Percentiles rank a stretch among this genome's conserved stretches.
phyloP scores from a whole-genome alignment of 1,140 invertebrate species.

The Mya arenaria region DNA sequence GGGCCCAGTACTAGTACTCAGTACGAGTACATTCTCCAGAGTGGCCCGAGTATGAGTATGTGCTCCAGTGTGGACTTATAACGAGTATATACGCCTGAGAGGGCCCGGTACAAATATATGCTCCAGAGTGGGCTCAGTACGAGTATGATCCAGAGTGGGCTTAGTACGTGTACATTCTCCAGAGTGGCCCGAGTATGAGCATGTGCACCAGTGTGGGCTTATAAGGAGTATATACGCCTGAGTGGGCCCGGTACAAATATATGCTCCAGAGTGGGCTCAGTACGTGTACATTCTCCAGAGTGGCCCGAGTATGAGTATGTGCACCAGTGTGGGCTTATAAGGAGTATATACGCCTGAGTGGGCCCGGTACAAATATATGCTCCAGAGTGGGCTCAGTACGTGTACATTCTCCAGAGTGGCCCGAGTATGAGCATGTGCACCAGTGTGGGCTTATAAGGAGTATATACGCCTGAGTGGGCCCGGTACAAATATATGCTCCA shows the following conservation, averaged over 20 bases:
- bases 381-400: too few species aligned
- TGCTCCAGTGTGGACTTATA: neutral
- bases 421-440: too few species aligned
- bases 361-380: too few species aligned
- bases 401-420: too few species aligned
- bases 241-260: neutral
- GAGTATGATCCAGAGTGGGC: neutral
- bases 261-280: neutral
- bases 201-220: neutral
- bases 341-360: too few species aligned
- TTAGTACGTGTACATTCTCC: neutral
- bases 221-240: neutral
- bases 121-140: neutral
- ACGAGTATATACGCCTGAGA: neutral
- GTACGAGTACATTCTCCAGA: neutral
- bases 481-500: too few species aligned
- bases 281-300: too few species aligned
- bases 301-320: neutral
- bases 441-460: too few species aligned
- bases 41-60: neutral
- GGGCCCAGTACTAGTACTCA: too few species aligned
- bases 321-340: too few species aligned
- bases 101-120: neutral
- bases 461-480: too few species aligned
- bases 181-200: neutral